Conservation (phyloP, 53 echinoderm and acorn worm species). For the Apostichopus leukothele region DNA sequence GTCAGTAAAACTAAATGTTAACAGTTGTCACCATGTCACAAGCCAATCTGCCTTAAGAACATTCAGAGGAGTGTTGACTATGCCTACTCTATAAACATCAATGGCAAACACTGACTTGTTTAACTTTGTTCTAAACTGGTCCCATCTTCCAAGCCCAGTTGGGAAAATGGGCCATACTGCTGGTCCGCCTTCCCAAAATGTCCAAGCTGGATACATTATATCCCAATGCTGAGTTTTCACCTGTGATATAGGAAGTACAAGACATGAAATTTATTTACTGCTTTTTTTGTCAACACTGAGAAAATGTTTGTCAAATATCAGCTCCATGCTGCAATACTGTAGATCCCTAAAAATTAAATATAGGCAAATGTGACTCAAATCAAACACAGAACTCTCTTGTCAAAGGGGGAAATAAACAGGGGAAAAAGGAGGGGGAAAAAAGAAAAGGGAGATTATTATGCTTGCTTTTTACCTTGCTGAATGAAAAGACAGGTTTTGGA, state of each 20-base stretch:
- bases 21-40: too few relatives aligned
- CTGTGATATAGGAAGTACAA: slow-evolving; percentile 35
- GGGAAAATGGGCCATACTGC: slow-evolving; percentile 98
- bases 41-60: too few relatives aligned
- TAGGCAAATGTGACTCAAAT: too few relatives aligned
- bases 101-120: background rate
- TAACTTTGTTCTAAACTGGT: slow-evolving; percentile 66
- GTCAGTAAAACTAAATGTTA: too few relatives aligned
- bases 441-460: background rate
- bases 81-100: background rate
- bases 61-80: too few relatives aligned
- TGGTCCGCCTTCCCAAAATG: slow-evolving; percentile 98
- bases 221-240: slow-evolving; percentile 77
- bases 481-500: slow-evolving; percentile 80
- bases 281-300: too few relatives aligned
- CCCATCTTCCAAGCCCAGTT: slow-evolving; percentile 95
- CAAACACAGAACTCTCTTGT: too few relatives aligned
- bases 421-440: too few relatives aligned
- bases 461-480: slow-evolving; percentile 76
- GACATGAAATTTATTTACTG: background rate
- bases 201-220: slow-evolving; percentile 99
- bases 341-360: too few relatives aligned
- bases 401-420: too few relatives aligned
- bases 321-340: too few relatives aligned
- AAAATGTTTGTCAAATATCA: too few relatives aligned